These are phyloP conservation scores for Tragelaphus buxtoni DNA, from an alignment of 2,113 vertebrate species.

Conservation along the genomic window DNA sequence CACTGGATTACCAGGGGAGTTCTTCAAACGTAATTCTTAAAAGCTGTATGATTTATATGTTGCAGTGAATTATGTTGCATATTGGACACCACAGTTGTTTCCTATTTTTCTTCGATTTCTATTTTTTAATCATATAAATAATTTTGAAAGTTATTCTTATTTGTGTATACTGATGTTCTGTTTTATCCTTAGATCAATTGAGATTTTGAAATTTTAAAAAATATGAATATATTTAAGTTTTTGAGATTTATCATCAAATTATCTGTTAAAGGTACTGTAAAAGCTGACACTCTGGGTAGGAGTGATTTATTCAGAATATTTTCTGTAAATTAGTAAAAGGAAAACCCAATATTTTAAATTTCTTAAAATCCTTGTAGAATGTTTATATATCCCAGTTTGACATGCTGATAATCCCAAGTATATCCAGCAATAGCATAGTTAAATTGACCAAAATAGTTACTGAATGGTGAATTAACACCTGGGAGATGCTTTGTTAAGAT, in stretches of 20 bases:
- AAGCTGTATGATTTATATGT: not conserved
- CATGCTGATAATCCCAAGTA: not conserved
- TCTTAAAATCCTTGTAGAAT: not conserved
- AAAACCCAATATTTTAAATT: conserved; percentile 23
- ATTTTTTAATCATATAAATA: not conserved
- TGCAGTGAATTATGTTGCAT: not conserved
- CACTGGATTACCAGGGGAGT: not conserved
- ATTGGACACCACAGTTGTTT: not conserved
- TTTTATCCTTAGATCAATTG: not conserved
- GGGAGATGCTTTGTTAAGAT: not conserved
- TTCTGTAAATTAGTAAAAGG: not conserved
- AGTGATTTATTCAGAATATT: not conserved
- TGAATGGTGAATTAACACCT: not conserved
- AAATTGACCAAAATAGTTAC: not conserved
- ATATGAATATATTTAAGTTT: not conserved
- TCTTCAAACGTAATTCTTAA: not conserved
- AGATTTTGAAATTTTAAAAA: not conserved
- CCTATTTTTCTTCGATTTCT: not conserved
- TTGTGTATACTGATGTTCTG: not conserved
- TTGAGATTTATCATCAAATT: not conserved
- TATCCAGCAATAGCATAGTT: not conserved
- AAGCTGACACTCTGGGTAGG: not conserved
- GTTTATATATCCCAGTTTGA: not conserved
- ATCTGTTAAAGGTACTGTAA: not conserved
- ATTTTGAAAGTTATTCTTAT: not conserved